Conservation (phyloP, 2,888 invertebrate genomes). For the Synergus itoensis region DNA sequence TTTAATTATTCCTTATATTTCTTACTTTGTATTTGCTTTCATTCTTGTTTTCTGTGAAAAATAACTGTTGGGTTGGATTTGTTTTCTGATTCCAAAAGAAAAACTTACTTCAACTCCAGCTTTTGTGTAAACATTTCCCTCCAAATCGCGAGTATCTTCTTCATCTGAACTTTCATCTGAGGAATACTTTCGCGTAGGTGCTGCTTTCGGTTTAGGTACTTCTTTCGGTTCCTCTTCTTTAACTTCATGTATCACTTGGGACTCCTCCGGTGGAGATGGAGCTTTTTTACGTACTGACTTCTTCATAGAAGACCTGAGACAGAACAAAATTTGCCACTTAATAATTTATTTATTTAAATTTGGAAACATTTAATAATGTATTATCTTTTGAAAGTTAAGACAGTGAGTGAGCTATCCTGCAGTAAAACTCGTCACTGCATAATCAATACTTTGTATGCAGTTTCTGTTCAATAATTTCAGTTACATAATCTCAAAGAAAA, state of each 20-base stretch:
- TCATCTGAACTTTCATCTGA: slow-evolving; percentile 82
- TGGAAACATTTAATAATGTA: neutral
- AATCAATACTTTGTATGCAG: neutral
- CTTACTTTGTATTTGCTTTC: neutral
- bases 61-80: neutral
- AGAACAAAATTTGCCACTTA: neutral
- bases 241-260: slow-evolving; percentile 73
- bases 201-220: slow-evolving; percentile 49
- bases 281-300: slow-evolving; percentile 71
- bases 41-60: neutral
- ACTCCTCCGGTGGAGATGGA: slow-evolving; percentile 68
- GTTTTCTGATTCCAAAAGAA: neutral
- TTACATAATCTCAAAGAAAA: neutral
- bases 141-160: slow-evolving; percentile 87
- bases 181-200: slow-evolving; percentile 79
- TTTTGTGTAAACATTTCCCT: slow-evolving; percentile 88
- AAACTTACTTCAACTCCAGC: slow-evolving; percentile 84
- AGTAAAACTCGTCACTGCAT: neutral
- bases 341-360: no score
- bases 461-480: neutral
- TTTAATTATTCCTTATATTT: neutral
- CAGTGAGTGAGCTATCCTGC: neutral
- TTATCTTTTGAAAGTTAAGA: neutral
- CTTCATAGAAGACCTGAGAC: slow-evolving; percentile 70
- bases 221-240: slow-evolving; percentile 66